Base-by-base conservation (phyloP, 2,113 vertebrate genomes). In the Atractosteus spatula region DNA sequence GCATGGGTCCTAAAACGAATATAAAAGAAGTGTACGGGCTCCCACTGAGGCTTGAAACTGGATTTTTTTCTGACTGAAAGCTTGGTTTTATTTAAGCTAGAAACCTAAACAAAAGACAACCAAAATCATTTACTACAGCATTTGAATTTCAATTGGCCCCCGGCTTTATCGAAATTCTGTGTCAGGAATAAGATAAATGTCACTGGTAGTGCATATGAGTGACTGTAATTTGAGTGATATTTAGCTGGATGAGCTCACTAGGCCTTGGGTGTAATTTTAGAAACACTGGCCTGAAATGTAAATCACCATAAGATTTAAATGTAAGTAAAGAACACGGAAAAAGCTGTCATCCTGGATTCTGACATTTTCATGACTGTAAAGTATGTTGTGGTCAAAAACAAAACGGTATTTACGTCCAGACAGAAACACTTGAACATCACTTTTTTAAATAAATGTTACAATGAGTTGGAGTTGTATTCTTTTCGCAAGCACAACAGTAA, bases 51-150 rank as follows among this genome's bases (percentile, higher is more conserved):
- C 57, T 62, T 44, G 41, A 74, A 62, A 62, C 59, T 59, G 65
- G 43, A 62, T 59, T 16, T 47, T 55, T 45, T 66, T 54, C 16
- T 56, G 67, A 55, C 17, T 7, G 8, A 17, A 12, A 69, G 17
- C 41, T 10, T 11, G 29, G n/a, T 68, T 55, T 55, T 41, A n/a
- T 68, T 55, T 29, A 68, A 10, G 8, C 67, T 16, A 55, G 29
- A 68, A 11, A 59, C 65, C 66, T 68, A 62, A 68, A 74, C 65
- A 74, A 74, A 54, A 47, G 44, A 69, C 55, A 69, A 41, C 67
- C 67, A 69, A 47, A 44, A 12, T 69, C 41, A 69, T 69, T 69
- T 29, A 69, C 67, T 56, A 55, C 55, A 56, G 11, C 11, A 56
- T 29, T 8, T 56, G 55, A 69, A 69, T 69, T 69, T 69, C 67